Conservation (phyloP, 2,888 invertebrate genomes). For the Margaritifera margaritifera region DNA sequence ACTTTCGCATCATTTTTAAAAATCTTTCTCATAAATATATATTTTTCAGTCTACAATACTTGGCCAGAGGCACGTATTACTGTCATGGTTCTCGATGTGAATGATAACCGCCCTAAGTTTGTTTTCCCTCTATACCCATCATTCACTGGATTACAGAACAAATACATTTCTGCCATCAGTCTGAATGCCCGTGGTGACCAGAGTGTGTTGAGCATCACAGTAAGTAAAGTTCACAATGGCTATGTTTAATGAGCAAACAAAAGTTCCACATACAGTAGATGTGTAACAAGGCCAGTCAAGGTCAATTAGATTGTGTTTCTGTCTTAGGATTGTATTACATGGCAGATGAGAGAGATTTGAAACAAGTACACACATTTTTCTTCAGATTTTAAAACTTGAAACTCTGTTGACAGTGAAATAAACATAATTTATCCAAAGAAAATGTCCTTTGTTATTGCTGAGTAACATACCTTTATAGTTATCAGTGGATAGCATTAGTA, state of each 20-base stretch:
- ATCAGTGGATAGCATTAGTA: too few species aligned
- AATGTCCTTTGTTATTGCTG: too few species aligned
- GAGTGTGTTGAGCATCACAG: slow-evolving; percentile 85
- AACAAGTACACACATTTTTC: too few species aligned
- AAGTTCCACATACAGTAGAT: too few species aligned
- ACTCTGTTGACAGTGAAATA: too few species aligned
- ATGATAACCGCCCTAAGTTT: slow-evolving; percentile 91
- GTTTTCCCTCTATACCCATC: slow-evolving; percentile 78
- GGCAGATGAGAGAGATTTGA: too few species aligned
- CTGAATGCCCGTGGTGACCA: slow-evolving; percentile 82
- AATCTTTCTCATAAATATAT: too few species aligned
- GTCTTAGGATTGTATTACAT: neutral
- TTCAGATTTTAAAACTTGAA: too few species aligned
- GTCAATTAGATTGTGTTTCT: neutral
- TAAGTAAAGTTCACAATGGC: slow-evolving; percentile 56
- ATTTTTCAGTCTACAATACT: slow-evolving; percentile 51
- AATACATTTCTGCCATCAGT: slow-evolving; percentile 86
- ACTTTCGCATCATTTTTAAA: slow-evolving; percentile 76
- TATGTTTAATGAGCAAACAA: neutral
- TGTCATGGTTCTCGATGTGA: slow-evolving; percentile 88
- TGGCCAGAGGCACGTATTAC: slow-evolving; percentile 76
- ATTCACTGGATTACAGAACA: slow-evolving; percentile 34
- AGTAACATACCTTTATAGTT: too few species aligned
- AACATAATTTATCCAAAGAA: too few species aligned
- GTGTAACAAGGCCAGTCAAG: too few species aligned